Percentiles rank a stretch among this genome's conserved stretches.
These are phyloP conservation scores for Colinus virginianus DNA, from an alignment of 2,113 vertebrate genomes.

Conservation along the genomic window DNA sequence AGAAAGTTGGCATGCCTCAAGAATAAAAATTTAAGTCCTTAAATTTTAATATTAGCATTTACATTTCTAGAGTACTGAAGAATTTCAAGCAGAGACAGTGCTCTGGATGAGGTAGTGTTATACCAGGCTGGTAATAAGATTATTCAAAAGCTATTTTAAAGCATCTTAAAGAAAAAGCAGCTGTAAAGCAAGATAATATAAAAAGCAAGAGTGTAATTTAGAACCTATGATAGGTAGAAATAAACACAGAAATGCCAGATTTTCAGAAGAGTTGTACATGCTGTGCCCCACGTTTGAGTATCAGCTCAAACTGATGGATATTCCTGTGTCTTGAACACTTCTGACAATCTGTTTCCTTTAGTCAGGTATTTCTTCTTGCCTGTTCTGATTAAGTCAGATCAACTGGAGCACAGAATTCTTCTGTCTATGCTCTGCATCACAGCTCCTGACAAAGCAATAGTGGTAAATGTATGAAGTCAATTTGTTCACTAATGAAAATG, in stretches of 20 bases:
- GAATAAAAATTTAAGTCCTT: not conserved
- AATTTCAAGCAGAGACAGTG: not conserved
- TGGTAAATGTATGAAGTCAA: not conserved
- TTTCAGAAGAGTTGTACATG: not conserved
- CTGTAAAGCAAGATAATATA: not conserved
- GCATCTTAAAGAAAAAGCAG: not conserved
- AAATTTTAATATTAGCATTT: not conserved
- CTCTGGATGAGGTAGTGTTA: not conserved
- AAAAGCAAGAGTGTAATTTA: not conserved
- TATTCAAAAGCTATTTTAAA: not conserved
- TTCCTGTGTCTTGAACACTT: not conserved
- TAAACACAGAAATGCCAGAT: not conserved
- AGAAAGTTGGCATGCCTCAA: not conserved
- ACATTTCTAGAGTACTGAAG: not conserved
- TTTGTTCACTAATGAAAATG: not conserved
- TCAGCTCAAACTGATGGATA: not conserved
- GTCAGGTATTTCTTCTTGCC: slow-evolving; percentile 4
- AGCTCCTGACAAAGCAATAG: not conserved
- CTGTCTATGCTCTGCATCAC: not conserved
- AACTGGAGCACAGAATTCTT: not conserved
- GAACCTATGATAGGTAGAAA: not conserved
- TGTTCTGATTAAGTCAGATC: not conserved
- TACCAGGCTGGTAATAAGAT: not conserved
- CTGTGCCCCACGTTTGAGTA: not conserved
- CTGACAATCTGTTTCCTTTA: not conserved